Conservation (phyloP, 2,113 vertebrate genomes). For the Collichthys lucidus region DNA sequence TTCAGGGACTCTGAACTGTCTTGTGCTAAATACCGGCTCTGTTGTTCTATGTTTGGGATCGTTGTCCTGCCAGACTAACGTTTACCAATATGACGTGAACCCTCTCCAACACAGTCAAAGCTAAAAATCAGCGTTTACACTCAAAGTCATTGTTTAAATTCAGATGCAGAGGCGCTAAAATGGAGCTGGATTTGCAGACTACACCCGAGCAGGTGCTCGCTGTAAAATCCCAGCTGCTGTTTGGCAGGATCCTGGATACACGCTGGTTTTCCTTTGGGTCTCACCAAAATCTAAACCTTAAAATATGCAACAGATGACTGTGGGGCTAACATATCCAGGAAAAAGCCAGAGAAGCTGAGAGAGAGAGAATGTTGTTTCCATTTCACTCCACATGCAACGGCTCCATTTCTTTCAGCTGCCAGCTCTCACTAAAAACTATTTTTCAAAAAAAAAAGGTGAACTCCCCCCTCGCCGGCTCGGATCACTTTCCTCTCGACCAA, state of each 20-base stretch:
- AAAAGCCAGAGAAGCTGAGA: constrained; percentile 2
- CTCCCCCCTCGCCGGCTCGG: constrained; percentile 22
- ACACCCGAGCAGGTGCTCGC: not conserved
- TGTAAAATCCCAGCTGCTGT: not conserved
- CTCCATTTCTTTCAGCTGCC: constrained; percentile 39
- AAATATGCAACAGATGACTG: constrained; percentile 57
- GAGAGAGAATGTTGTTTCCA: not conserved
- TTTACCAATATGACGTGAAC: not conserved
- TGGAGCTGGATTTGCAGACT: not conserved
- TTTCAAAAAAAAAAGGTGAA: constrained; percentile 52
- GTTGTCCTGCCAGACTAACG: not conserved
- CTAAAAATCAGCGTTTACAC: not conserved
- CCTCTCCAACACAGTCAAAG: not conserved
- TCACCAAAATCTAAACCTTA: not conserved
- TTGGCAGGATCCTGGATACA: constrained; percentile 9
- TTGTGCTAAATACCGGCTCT: not conserved
- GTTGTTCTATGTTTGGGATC: not conserved
- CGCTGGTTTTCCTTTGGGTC: not conserved
- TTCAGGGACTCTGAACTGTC: not conserved
- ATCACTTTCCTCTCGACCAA: constrained; percentile 53
- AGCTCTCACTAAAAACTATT: constrained; percentile 20
- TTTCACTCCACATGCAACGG: constrained; percentile 13
- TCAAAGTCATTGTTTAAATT: not conserved
- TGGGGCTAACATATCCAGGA: constrained; percentile 4
- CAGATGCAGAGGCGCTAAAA: not conserved